Conservation (phyloP, 2,113 vertebrate genomes). For the Drymodes brunneopygia region DNA sequence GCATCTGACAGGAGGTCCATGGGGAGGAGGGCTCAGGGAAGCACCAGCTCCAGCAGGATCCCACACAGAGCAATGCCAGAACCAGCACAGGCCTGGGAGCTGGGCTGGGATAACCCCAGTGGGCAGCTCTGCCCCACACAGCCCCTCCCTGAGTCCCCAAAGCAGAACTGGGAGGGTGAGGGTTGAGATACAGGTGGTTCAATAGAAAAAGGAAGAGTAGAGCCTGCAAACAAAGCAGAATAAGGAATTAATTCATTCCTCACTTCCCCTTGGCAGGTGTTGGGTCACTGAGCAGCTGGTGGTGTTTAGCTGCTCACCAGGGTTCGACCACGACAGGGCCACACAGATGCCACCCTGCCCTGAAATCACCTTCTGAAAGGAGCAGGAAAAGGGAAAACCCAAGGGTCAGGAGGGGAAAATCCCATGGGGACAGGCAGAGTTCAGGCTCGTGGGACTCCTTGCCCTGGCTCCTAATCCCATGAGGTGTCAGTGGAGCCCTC, state of each 20-base stretch:
- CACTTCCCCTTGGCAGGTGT: neutral
- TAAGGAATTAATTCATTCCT: neutral
- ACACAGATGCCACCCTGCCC: neutral
- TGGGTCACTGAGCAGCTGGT: neutral
- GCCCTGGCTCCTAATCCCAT: accelerated
- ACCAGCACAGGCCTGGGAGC: neutral
- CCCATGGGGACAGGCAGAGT: neutral
- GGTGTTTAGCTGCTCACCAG: neutral
- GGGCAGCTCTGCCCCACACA: neutral
- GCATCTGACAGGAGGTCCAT: neutral
- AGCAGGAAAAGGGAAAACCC: neutral
- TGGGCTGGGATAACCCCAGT: neutral
- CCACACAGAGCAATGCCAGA: neutral
- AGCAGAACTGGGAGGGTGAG: neutral
- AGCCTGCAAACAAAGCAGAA: neutral
- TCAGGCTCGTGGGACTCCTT: neutral
- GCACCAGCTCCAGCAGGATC: neutral
- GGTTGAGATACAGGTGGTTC: neutral
- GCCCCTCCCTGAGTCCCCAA: neutral
- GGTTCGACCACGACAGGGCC: neutral
- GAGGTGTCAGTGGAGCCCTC: neutral
- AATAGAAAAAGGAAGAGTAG: neutral
- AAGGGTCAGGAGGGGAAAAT: neutral
- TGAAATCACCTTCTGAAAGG: neutral
- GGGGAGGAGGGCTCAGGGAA: neutral